A percentile compares a stretch with the other conserved stretches of the same genome.
These are phyloP conservation scores for Oligia latruncula DNA, from an alignment of 2,888 invertebrate species.

Conservation along the genomic window DNA sequence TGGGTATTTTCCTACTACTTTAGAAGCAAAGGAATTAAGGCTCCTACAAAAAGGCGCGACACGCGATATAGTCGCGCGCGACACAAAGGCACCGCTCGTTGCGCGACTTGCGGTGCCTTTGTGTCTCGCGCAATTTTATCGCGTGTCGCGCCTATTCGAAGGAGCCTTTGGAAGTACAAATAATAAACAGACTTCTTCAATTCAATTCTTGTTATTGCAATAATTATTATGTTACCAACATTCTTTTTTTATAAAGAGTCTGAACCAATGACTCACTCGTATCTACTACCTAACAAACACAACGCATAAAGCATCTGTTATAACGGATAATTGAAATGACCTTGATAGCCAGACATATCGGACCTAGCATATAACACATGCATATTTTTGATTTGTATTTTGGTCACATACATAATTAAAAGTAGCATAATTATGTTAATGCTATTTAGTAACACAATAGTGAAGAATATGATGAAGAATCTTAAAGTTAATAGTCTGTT, in stretches of 20 bases:
- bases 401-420: too few relatives aligned
- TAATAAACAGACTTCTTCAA: neutral
- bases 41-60: too few relatives aligned
- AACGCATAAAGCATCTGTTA: constrained; percentile 7
- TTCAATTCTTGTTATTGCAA: too few relatives aligned
- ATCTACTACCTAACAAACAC: too few relatives aligned
- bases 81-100: too few relatives aligned
- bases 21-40: neutral
- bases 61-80: too few relatives aligned
- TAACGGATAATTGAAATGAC: neutral
- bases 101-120: too few relatives aligned
- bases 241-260: neutral
- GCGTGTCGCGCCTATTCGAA: too few relatives aligned
- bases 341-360: constrained; percentile 5
- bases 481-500: neutral
- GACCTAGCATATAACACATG: too few relatives aligned
- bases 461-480: neutral
- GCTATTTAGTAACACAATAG: neutral
- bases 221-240: neutral
- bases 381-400: constrained; percentile 6
- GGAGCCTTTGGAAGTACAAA: too few relatives aligned
- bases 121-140: too few relatives aligned
- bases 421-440: neutral
- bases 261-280: neutral
- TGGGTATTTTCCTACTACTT: neutral